Base-by-base conservation (phyloP, 2,113 vertebrate species). In the Arothron firmamentum region DNA sequence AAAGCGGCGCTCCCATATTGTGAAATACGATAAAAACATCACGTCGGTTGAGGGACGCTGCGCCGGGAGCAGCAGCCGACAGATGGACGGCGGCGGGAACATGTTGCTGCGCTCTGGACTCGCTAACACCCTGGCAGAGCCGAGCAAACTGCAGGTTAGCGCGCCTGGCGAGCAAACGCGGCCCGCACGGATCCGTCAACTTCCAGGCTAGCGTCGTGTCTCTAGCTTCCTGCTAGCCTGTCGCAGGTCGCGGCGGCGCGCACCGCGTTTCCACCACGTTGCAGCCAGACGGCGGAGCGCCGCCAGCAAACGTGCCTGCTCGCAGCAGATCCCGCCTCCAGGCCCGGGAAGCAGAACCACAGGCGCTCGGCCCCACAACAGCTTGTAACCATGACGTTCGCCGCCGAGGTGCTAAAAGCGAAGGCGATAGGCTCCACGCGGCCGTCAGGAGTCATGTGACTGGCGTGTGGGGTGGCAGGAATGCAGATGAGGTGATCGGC, bases 71-170 rank as follows among this genome's bases (percentile, higher is more conserved):
- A 53, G 56, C 57, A 56, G 62, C 59, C 68, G 77, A 79, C 86
- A 88, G 86, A 88, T 85, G 86, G 82, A 77, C 65, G 74, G 58
- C 62, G 49, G 69, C 61, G 72, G 71, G 77, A 85, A 85, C 85
- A 87, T 84, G 83, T 82, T 87, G 83, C 79, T 72, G 68, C 68
- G 55, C 79, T 71, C 60, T 67, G 74, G 78, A 79, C 68, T 70
- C 65, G 82, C 78, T 80, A 82, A 59, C 77, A 74, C 64, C 77
- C 78, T 77, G 79, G 77, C 73, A 82, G 69, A 82, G 75, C 67
- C 80, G 65, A 18, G 57, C 56, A 74, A 19, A 47, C 34, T 38
- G 10, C 67, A 79, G 79, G 75, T 72, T 79, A 78, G 67, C 64
- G 51, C 25, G 21, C 52, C 55, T 58, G 15, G 54, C 58, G n/a